phyloP scores from a whole-genome alignment of 1,140 invertebrate genomes.

The Zaprionus camerounensis region DNA sequence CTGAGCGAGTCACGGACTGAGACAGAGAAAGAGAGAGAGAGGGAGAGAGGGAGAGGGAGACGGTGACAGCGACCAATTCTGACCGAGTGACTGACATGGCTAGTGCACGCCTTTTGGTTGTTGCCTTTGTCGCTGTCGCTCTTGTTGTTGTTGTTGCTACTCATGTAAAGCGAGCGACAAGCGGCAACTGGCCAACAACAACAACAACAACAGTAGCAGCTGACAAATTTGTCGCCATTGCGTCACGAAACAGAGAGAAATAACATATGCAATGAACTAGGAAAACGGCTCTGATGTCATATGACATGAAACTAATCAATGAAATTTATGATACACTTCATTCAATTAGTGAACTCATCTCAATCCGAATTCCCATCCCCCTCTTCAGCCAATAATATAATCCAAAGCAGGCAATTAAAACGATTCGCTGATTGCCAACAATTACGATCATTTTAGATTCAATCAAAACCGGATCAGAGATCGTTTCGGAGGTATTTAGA shows the following conservation, averaged over 20 bases:
- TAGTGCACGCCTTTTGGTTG: slow-evolving; percentile 11
- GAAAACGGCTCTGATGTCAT: slow-evolving; percentile 14
- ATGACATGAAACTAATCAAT: neutral
- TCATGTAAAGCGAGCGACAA: neutral
- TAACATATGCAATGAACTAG: neutral
- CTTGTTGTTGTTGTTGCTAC: slow-evolving; percentile 5
- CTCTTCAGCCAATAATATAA: neutral
- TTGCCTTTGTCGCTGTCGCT: slow-evolving; percentile 6
- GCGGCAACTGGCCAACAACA: slow-evolving; percentile 15
- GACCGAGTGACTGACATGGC: slow-evolving; percentile 43
- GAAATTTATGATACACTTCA: slow-evolving; percentile 1
- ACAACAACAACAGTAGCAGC: neutral
- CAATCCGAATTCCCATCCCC: neutral
- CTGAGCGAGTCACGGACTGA: slow-evolving; percentile 26
- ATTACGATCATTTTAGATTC: neutral
- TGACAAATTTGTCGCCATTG: slow-evolving; percentile 7
- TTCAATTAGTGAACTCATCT: slow-evolving; percentile 11
- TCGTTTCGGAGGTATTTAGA: neutral
- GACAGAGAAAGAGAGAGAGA: neutral
- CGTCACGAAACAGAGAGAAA: slow-evolving; percentile 6
- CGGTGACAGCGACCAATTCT: neutral
- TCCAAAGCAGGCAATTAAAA: slow-evolving; percentile 9
- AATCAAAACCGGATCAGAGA: slow-evolving; percentile 8
- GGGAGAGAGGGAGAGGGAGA: neutral
- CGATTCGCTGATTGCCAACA: neutral